These are phyloP conservation scores for Eledona agricola DNA, from an alignment of 2,888 invertebrate species.

Conservation along the genomic window DNA sequence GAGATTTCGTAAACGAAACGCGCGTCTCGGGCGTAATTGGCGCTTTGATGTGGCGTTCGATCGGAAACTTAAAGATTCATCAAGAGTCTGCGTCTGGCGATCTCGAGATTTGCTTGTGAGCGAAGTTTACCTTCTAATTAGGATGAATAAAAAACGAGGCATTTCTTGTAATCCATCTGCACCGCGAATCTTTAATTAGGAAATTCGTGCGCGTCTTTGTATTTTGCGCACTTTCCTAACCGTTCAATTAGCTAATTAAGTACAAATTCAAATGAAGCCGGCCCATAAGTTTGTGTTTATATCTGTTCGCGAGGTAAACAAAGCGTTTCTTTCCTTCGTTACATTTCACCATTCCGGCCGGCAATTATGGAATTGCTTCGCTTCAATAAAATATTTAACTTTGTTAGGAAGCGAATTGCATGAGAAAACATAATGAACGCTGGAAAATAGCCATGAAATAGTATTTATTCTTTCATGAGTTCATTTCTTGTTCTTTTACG, in stretches of 20 bases:
- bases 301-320: conserved; percentile 42
- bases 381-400: conserved; percentile 54
- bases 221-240: conserved; percentile 25
- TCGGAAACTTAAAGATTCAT: conserved; percentile 43
- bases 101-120: conserved; percentile 19
- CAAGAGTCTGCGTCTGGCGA: conserved; percentile 36
- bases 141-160: too few species aligned
- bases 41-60: conserved; percentile 43
- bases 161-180: too few species aligned
- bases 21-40: conserved; percentile 5
- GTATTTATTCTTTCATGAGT: conserved; percentile 50
- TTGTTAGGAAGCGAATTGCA: conserved; percentile 50
- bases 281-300: conserved; percentile 46
- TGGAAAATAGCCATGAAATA: conserved; percentile 50
- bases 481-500: conserved; percentile 48
- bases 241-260: conserved; percentile 48
- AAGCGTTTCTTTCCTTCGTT: conserved; percentile 40
- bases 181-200: conserved; percentile 33
- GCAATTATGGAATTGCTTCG: conserved; percentile 55
- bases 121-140: conserved; percentile 10
- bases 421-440: conserved; percentile 51
- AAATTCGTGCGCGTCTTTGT: conserved; percentile 16
- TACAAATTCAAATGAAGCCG: conserved; percentile 45
- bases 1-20: too few species aligned
- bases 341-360: conserved; percentile 43